Evolutionary conservation across 2,888 invertebrate species (phyloP), one percentile per base, ranked within the genome.

Genomic region (Ophraella communa): DNA sequence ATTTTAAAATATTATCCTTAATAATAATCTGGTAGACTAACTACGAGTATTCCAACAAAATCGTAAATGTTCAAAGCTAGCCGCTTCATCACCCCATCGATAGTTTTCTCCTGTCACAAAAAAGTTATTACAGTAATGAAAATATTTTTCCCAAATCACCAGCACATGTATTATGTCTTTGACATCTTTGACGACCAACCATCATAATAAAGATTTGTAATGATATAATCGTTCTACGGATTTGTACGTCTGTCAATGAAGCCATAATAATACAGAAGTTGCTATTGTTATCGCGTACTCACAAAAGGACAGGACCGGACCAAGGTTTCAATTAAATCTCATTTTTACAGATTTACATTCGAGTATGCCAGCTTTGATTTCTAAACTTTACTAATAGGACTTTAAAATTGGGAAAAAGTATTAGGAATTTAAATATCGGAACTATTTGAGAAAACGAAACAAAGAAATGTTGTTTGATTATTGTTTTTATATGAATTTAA

Each of bases 251-350:
- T 67, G 69, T 57, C 55, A 65, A 61, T 63, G 66, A 70, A 68
- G 68, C 66, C 68, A 54, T 71, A 73, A 72, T 71, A 71, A 71
- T 61, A 73, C 68, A 66, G 69, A 66, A 59, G 62, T 45, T 42
- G 58, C 55, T 55, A 70, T 70, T 70, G 69, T 72, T 65, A 66
- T 33, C 18, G 62, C 17, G 8, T 1, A 33, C 33, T 57, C 47
- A 47, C 21, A 45, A 21, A 33, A 14, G 14, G 10, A 0, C 59
- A 59, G 59, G 11, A 23, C n/a, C 23, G 39, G 11, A 42, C n/a
- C 21, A n/a, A 39, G 39, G 39, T 17, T 39, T 14, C 1, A 17
- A 39, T 39, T 17, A 7, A 5, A 30, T 30, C 11, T 30, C 30
- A 30, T 5, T 8, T 1, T 10, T 30, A 30, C 1, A 30, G 8